A percentile compares a stretch with the other conserved stretches of the same genome.
Evolutionary conservation across 2,113 vertebrate genomes (phyloP).

Genomic region (Ornithorhynchus anatinus): DNA sequence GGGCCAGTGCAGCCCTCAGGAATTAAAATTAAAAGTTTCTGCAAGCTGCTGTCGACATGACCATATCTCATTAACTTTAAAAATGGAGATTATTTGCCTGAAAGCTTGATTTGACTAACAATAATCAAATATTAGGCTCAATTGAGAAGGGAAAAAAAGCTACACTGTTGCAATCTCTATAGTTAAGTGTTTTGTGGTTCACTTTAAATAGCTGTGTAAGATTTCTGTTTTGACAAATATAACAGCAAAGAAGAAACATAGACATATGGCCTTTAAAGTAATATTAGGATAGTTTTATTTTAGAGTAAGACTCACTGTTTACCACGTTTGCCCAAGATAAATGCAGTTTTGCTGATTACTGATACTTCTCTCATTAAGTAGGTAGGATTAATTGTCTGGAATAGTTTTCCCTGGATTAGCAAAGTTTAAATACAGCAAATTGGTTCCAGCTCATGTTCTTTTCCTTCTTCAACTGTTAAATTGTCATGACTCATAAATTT

Average conservation of each 20-base stretch:
- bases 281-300: slow-evolving; percentile 70
- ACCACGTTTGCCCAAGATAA: slow-evolving; percentile 59
- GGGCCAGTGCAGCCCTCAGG: slow-evolving; percentile 80
- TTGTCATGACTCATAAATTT: slow-evolving; percentile 59
- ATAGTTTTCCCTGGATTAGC: slow-evolving; percentile 37
- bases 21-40: slow-evolving; percentile 81
- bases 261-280: slow-evolving; percentile 62
- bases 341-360: slow-evolving; percentile 51
- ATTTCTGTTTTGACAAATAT: slow-evolving; percentile 74
- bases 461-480: slow-evolving; percentile 49
- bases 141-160: slow-evolving; percentile 42
- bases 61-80: slow-evolving; percentile 83
- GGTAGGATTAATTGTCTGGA: slow-evolving; percentile 60
- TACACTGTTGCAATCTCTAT: slow-evolving; percentile 67
- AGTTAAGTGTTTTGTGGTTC: slow-evolving; percentile 64
- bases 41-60: slow-evolving; percentile 80
- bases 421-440: slow-evolving; percentile 60
- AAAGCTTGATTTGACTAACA: slow-evolving; percentile 82
- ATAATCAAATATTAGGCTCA: slow-evolving; percentile 80
- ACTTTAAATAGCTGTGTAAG: slow-evolving; percentile 72
- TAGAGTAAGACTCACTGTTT: slow-evolving; percentile 68
- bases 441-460: slow-evolving; percentile 23
- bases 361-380: slow-evolving; percentile 49
- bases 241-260: slow-evolving; percentile 59
- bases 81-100: slow-evolving; percentile 82